These are phyloP conservation scores for Takifugu rubripes DNA, from an alignment of 2,797 vertebrate genomes.

Conservation along the genomic window DNA sequence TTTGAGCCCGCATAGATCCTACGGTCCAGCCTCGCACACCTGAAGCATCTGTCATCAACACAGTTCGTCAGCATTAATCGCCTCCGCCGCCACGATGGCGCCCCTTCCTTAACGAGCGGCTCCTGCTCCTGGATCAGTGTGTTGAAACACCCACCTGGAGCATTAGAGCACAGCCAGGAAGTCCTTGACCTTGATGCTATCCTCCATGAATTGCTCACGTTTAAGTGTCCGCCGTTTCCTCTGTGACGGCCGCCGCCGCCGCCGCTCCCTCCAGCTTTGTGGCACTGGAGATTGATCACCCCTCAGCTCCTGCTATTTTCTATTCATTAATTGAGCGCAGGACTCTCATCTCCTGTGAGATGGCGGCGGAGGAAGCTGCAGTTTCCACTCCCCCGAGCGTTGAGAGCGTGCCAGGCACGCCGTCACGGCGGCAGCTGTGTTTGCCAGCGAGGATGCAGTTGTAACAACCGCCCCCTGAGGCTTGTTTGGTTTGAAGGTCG, in stretches of 20 bases:
- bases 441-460: conserved; percentile 28
- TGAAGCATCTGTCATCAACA: too few species aligned
- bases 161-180: conserved; percentile 1
- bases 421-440: conserved; percentile 37
- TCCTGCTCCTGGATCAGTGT: too few species aligned
- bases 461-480: conserved; percentile 17
- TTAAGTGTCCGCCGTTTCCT: conserved; percentile 14
- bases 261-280: conserved; percentile 2
- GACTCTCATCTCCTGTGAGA: conserved; percentile 29
- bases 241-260: conserved; percentile 1
- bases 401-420: conserved; percentile 25
- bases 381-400: conserved; percentile 27
- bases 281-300: conserved; percentile 42
- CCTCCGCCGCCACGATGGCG: too few species aligned
- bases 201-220: conserved; percentile 23
- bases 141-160: not conserved
- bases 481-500: conserved; percentile 58
- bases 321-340: conserved; percentile 44
- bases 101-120: too few species aligned
- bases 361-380: conserved; percentile 16
- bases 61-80: too few species aligned
- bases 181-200: conserved; percentile 38
- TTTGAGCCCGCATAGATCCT: too few species aligned
- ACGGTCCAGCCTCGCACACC: too few species aligned
- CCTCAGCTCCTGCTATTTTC: conserved; percentile 45